These are phyloP conservation scores for Medauroidea extradentata DNA, from an alignment of 1,140 invertebrate species.

Conservation along the genomic window DNA sequence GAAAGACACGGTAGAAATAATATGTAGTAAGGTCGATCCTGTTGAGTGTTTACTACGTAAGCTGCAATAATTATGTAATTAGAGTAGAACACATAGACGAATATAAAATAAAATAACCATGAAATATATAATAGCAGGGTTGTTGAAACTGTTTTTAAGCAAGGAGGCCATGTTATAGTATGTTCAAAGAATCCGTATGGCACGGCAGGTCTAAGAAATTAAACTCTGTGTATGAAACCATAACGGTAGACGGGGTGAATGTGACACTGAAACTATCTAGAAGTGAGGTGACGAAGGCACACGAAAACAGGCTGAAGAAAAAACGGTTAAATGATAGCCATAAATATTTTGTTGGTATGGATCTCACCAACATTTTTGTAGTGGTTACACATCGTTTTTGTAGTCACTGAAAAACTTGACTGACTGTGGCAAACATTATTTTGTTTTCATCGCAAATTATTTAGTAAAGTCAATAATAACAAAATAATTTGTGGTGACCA, in stretches of 20 bases:
- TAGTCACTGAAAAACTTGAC: too few species aligned
- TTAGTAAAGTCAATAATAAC: too few species aligned
- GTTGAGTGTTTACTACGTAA: background rate
- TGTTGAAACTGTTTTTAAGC: background rate
- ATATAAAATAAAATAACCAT: too few species aligned
- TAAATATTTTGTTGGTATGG: too few species aligned
- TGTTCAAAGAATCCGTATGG: background rate
- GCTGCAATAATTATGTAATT: too few species aligned
- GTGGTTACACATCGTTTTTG: too few species aligned
- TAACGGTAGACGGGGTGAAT: background rate
- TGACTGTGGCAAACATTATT: too few species aligned
- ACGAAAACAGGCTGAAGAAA: background rate
- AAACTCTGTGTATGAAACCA: background rate
- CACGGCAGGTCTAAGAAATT: conserved; percentile 1
- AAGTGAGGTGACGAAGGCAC: background rate
- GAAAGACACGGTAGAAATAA: background rate
- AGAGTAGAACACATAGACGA: background rate
- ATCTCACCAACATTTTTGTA: too few species aligned
- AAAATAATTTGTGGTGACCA: too few species aligned
- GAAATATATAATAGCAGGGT: background rate
- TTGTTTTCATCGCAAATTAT: too few species aligned
- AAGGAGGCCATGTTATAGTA: background rate
- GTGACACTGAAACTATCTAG: background rate
- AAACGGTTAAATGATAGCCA: too few species aligned
- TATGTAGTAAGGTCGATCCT: background rate